Base-by-base conservation (phyloP, 2,113 vertebrate species). In the Siniperca knerii region DNA sequence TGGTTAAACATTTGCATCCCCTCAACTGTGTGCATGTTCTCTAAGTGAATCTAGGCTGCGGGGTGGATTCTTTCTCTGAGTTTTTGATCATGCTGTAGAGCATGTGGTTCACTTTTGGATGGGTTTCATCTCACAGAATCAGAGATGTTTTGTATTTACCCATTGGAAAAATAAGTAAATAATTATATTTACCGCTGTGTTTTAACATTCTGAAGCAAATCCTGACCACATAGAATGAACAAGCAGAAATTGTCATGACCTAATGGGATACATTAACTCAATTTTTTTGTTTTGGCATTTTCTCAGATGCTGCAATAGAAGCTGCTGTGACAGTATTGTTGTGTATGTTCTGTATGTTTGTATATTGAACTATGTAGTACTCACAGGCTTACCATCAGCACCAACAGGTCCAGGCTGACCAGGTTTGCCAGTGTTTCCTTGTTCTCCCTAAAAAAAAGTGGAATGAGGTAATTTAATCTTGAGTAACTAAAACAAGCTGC, bases 301-400 rank as follows among this genome's bases (percentile, higher is more conserved):
- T 74, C 46, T 87, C 66, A 61, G 57, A 74, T 76, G 70, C 40
- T 42, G 57, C 55, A 81, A 74, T 80, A 68, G 74, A 72, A 61
- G 29, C 23, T 74, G 72, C 40, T 77, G 18, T 54, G 33, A 83
- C 65, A 58, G 37, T 87, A 79, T 54, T 66, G 75, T 62, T 84
- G 69, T 52, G 83, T 90, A 89, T 92, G 83, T 91, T 75, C 82
- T 89, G 84, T 91, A 89, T 93, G 80, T 90, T 94, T 95, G 92
- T 87, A 95, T 96, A 96, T 95, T 94, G 97, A 98, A 97, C 95
- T 96, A 93, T 97, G 93, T 96, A 97, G 98, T 99, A 99, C 98
- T 99, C 98, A 99, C 98, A 99, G 98, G 98, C 98, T 99, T 99
- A 99, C 98, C 98, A 97, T 99, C 98, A 98, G 97, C 97, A 97